phyloP scores from a whole-genome alignment of 2,113 vertebrate species.

The Nothoprocta perdicaria region DNA sequence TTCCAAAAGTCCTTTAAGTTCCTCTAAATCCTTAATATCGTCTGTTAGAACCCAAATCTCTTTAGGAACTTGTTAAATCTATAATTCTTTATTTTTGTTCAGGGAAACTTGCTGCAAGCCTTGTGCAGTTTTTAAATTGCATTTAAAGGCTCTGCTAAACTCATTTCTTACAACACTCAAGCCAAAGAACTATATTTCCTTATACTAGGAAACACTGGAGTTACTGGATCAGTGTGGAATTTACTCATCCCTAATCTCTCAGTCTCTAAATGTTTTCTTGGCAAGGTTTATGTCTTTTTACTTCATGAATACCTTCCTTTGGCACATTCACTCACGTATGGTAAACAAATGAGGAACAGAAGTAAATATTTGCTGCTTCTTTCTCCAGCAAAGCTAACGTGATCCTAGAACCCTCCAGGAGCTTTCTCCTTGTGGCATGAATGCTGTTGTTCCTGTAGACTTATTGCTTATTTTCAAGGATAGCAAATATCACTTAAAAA shows the following conservation, averaged over 20 bases:
- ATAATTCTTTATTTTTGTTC: background rate
- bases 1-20: background rate
- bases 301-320: background rate
- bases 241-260: background rate
- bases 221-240: background rate
- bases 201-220: background rate
- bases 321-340: fast-evolving
- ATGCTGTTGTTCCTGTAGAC: background rate
- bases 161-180: background rate
- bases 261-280: background rate
- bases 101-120: background rate
- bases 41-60: background rate
- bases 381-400: background rate
- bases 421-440: background rate
- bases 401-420: background rate
- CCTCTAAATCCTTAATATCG: background rate
- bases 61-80: background rate
- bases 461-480: background rate
- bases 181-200: background rate
- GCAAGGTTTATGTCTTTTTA: background rate
- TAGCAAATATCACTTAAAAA: background rate
- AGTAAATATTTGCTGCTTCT: background rate
- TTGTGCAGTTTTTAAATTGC: background rate
- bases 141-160: background rate
- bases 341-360: background rate